A percentile compares a stretch with the other conserved stretches of the same genome.
phyloP scores from a whole-genome alignment of 2,797 vertebrate genomes.

The Chloroceryle inda region DNA sequence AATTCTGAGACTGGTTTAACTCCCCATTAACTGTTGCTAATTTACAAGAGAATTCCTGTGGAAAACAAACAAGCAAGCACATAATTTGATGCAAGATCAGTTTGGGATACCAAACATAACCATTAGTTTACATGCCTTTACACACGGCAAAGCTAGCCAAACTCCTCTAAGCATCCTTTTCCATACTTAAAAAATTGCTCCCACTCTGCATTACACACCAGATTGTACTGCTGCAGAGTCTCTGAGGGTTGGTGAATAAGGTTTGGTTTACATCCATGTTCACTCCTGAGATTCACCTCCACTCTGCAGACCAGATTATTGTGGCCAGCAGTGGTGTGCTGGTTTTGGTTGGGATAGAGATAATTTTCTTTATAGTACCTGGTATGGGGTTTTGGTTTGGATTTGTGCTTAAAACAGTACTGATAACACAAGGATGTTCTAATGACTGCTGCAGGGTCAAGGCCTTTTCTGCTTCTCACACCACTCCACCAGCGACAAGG shows the following conservation, averaged over 20 bases:
- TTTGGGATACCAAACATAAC: slow-evolving; percentile 56
- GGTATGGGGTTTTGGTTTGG: neutral
- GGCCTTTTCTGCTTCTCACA: neutral
- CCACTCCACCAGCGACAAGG: neutral
- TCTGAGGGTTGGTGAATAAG: fast-evolving
- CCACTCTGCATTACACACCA: neutral
- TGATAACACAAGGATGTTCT: neutral
- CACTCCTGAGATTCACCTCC: neutral
- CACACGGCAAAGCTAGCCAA: neutral
- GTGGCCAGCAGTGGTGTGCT: neutral
- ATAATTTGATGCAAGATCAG: slow-evolving; percentile 67
- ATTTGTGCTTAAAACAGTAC: neutral
- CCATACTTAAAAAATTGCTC: neutral
- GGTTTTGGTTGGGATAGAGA: neutral
- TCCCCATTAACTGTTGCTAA: slow-evolving; percentile 72
- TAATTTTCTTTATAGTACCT: neutral
- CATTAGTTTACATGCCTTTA: slow-evolving; percentile 32
- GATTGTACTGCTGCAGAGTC: neutral
- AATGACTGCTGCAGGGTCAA: neutral
- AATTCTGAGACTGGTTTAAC: slow-evolving; percentile 67
- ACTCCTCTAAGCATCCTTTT: neutral
- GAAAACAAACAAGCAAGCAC: slow-evolving; percentile 40
- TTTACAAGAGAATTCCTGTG: slow-evolving; percentile 63
- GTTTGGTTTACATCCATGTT: neutral
- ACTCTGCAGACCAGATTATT: neutral